Base-by-base conservation (phyloP, 1,140 invertebrate species). In the Drosophila watanabei region DNA sequence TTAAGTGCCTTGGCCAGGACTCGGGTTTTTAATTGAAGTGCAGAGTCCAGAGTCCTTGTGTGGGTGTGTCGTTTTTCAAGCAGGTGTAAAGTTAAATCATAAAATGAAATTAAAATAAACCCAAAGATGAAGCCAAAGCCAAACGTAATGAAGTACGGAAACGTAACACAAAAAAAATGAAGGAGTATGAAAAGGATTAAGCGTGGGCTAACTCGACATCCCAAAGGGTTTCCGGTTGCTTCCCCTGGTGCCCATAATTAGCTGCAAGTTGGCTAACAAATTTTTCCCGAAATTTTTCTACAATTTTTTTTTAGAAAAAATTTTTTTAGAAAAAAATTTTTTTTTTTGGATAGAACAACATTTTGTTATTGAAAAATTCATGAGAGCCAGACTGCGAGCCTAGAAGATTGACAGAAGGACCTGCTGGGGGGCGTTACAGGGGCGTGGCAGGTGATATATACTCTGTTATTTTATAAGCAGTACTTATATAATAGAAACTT, bases 31-130 rank as follows among this genome's bases (percentile, higher is more conserved):
- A 92, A 92, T 91, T 92, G 91, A 91, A 91, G 91, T 91, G 60
- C 76, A 79, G 64, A 79, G 64, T 62, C 82, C 35, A 62, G 39
- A 72, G 71, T 88, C 72, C 52, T 66, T 58, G 45, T 61, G 59
- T 61, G 51, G 43, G 64, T 62, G 45, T 63, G 69, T 68, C 73
- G 41, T 76, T 71, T 73, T 64, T 68, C 62, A 68, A 88, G 75
- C 91, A 92, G 91, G 91, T 92, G 91, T 92, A 92, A 92, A 92
- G 91, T 92, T 92, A 90, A 92, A 92, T 92, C 88, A 89, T 84
- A 92, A 92, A 92, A 92, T 82, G 85, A 91, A 92, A 92, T 92
- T 91, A 92, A 92, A 90, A 89, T 91, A 92, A 92, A 90, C 48
- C 65, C 49, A 28, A 52, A 65, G 60, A 63, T 48, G 80, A 89